Evolutionary conservation across 2,888 invertebrate species (phyloP).

Genomic region (Rhagium mordax): DNA sequence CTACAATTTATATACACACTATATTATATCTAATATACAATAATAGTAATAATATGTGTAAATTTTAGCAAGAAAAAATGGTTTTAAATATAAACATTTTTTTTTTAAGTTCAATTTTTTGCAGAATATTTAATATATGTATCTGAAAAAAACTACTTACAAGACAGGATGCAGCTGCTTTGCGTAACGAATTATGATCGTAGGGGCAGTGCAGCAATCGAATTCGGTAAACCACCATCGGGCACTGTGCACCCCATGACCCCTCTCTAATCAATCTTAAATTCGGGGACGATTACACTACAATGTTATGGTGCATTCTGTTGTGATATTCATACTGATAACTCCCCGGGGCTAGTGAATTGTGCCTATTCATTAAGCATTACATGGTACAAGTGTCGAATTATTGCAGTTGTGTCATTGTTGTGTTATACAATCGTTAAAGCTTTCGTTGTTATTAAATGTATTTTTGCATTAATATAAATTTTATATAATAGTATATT

Average conservation of each 20-base stretch:
- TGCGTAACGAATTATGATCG: conserved; percentile 28
- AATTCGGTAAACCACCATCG: conserved; percentile 42
- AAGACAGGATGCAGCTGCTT: conserved; percentile 29
- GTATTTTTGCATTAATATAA: too few species aligned
- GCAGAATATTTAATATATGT: too few species aligned
- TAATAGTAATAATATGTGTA: not conserved
- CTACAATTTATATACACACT: too few species aligned
- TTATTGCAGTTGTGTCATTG: conserved; percentile 1
- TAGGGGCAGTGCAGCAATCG: conserved; percentile 1
- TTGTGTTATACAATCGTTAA: not conserved
- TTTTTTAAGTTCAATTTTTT: too few species aligned
- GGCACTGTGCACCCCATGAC: conserved; percentile 57
- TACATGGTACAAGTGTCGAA: conserved; percentile 13
- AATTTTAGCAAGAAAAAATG: too few species aligned
- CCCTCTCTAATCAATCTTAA: conserved; percentile 71
- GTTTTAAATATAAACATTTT: too few species aligned
- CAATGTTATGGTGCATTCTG: conserved; percentile 40
- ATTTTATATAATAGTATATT: too few species aligned
- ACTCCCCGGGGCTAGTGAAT: conserved; percentile 23
- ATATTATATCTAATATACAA: too few species aligned
- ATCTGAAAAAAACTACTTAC: not conserved
- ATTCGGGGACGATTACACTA: conserved; percentile 42
- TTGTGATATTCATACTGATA: conserved; percentile 44
- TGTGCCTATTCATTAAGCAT: conserved; percentile 4
- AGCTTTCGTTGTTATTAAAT: not conserved